phyloP scores from a whole-genome alignment of 2,113 vertebrate genomes.

The Ardeotis arabs region DNA sequence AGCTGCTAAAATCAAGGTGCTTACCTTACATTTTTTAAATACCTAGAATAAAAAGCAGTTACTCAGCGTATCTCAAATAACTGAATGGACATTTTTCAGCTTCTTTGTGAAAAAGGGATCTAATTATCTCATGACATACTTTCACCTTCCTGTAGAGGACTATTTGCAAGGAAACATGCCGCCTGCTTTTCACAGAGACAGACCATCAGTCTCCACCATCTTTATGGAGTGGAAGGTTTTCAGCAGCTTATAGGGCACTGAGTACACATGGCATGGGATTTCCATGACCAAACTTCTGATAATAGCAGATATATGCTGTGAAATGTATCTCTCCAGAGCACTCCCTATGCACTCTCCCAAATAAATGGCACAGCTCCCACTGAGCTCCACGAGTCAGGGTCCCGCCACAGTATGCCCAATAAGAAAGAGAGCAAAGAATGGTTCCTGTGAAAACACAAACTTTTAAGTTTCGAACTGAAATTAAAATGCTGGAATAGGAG shows the following conservation, averaged over 20 bases:
- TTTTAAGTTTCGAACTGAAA: neutral
- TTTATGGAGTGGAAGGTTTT: neutral
- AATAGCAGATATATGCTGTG: neutral
- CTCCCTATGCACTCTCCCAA: neutral
- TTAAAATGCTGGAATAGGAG: neutral
- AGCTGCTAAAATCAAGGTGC: constrained; percentile 93
- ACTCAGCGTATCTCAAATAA: neutral
- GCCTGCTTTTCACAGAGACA: neutral
- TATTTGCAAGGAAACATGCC: neutral
- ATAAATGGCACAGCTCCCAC: neutral
- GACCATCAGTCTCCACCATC: neutral
- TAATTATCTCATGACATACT: neutral
- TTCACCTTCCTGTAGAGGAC: neutral
- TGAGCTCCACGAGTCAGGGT: neutral
- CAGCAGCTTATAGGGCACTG: neutral
- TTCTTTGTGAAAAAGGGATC: neutral
- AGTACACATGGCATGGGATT: neutral
- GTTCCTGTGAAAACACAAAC: neutral
- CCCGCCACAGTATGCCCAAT: neutral
- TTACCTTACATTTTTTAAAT: neutral
- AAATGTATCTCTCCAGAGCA: neutral
- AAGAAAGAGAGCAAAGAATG: neutral
- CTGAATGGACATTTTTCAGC: neutral
- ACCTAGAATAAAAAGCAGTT: neutral
- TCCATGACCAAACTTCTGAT: neutral